These are phyloP conservation scores for Nyleta sp. DNA, from an alignment of 2,888 invertebrate genomes.

Conservation along the genomic window DNA sequence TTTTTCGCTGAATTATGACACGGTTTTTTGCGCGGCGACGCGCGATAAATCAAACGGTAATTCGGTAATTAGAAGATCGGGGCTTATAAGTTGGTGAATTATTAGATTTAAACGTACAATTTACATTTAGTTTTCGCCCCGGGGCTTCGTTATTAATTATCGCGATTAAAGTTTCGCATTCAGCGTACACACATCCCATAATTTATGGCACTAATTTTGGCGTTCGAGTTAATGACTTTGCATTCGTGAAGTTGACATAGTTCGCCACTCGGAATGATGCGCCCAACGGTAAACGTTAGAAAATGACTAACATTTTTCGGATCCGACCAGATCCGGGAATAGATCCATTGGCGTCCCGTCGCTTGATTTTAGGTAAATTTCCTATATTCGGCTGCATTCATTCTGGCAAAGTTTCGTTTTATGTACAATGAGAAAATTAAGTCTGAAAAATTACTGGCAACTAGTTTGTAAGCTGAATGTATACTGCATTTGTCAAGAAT, in stretches of 20 bases:
- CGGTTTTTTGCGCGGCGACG: slow-evolving; percentile 35
- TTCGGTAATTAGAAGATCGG: slow-evolving; percentile 57
- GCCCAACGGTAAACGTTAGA: background rate
- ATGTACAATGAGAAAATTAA: too few species aligned
- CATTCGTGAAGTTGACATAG: slow-evolving; percentile 52
- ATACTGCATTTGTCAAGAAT: too few species aligned
- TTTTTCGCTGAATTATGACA: slow-evolving; percentile 45
- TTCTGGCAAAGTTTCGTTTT: too few species aligned
- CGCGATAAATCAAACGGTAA: slow-evolving; percentile 54
- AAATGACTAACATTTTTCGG: too few species aligned
- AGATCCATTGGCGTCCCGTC: too few species aligned
- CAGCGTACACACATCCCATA: slow-evolving; percentile 47
- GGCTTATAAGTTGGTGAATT: slow-evolving; percentile 57
- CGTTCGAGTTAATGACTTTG: slow-evolving; percentile 58
- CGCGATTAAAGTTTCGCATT: slow-evolving; percentile 63
- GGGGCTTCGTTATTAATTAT: slow-evolving; percentile 57
- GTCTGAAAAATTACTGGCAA: too few species aligned
- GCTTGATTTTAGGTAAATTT: too few species aligned
- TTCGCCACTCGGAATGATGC: slow-evolving; percentile 42
- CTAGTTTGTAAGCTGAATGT: too few species aligned
- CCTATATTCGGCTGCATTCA: too few species aligned
- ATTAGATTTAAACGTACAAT: slow-evolving; percentile 60
- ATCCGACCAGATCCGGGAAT: background rate
- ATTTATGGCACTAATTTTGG: slow-evolving; percentile 57
- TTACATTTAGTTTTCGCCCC: slow-evolving; percentile 56